A percentile compares a stretch with the other conserved stretches of the same genome.
Evolutionary conservation across 2,797 vertebrate species (phyloP).

Genomic region (Serranus cabrilla): DNA sequence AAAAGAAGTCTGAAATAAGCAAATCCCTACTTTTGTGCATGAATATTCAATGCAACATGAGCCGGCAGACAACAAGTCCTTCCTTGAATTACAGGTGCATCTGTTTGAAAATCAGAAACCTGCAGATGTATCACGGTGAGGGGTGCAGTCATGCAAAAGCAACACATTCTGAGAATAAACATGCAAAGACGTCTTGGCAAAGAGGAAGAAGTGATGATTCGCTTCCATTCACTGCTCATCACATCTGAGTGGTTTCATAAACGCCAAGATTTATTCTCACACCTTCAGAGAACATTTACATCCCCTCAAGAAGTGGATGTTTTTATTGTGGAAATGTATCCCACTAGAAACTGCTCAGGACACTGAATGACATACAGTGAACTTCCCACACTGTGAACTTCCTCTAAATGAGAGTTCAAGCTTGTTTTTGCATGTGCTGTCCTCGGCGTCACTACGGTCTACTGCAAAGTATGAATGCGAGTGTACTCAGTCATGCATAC

Average conservation of each 20-base stretch:
- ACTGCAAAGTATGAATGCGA: conserved; percentile 42
- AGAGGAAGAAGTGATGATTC: conserved; percentile 1
- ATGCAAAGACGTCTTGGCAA: conserved; percentile 6
- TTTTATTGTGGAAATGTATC: conserved; percentile 14
- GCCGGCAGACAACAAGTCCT: conserved; percentile 7
- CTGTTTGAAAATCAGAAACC: conserved; percentile 18
- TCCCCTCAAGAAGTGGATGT: background rate
- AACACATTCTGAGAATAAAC: conserved; percentile 46
- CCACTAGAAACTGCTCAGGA: background rate
- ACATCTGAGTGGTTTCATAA: conserved; percentile 31
- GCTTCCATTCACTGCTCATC: conserved; percentile 28
- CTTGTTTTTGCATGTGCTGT: conserved; percentile 44
- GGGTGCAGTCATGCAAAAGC: conserved; percentile 30
- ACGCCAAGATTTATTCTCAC: conserved; percentile 14
- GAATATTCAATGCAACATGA: background rate
- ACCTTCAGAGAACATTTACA: conserved; percentile 7
- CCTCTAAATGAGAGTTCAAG: conserved; percentile 28
- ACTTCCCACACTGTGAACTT: conserved; percentile 17
- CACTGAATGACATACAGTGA: background rate
- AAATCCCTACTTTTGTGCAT: background rate
- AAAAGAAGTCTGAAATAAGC: background rate
- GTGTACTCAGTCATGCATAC: conserved; percentile 58
- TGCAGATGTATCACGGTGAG: conserved; percentile 12
- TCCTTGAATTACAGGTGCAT: conserved; percentile 34
- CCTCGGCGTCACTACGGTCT: conserved; percentile 26